Base-by-base conservation (phyloP, 1,140 invertebrate species). In the Uloborus diversus region DNA sequence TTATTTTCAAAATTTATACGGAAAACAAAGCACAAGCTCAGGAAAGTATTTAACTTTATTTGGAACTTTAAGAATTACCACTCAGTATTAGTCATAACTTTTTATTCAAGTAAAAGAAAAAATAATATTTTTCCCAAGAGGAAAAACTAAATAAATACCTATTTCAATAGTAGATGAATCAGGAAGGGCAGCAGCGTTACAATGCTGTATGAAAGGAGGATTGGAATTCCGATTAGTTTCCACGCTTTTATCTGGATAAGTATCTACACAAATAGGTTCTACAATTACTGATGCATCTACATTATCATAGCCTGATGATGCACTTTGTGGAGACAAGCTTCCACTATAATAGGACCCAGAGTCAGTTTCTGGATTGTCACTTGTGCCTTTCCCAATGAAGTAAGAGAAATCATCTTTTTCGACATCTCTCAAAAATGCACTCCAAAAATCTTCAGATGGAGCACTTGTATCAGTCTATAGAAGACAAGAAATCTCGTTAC, bases 321-420 rank as follows among this genome's bases (percentile, higher is more conserved):
- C 13, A 57, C 75, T 78, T n/a, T 17, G 75, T 20, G 75, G 75
- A 28, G 75, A 78, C 5, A 32, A 37, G 59, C 62, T 78, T 14
- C 56, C 64, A 78, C 49, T 68, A 11, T 57, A 78, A 17, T 57
- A 62, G 20, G 64, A 78, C 11, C 1, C 20, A n/a, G 62, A 66
- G n/a, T 78, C 75, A 23, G 23, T 78, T 13, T 78, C 75, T 14
- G 9, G 61, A 59, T 28, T 68, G 2, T 57, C 27, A n/a, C 25
- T 37, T 4, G 51, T 13, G 13, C 7, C 11, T n/a, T 17, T 7
- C 1, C 28, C 42, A 25, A 30, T 4, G 25, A 32, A 14, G 25
- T 4, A 51, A 3, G n/a, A 14, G 9, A 28, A 68, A 11, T 68
- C 33, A n/a, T 64, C 59, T 13, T 14, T 75, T 35, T 61, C 75